Evolutionary conservation across 2,113 vertebrate genomes (phyloP).

Genomic region (Lophura nycthemera): DNA sequence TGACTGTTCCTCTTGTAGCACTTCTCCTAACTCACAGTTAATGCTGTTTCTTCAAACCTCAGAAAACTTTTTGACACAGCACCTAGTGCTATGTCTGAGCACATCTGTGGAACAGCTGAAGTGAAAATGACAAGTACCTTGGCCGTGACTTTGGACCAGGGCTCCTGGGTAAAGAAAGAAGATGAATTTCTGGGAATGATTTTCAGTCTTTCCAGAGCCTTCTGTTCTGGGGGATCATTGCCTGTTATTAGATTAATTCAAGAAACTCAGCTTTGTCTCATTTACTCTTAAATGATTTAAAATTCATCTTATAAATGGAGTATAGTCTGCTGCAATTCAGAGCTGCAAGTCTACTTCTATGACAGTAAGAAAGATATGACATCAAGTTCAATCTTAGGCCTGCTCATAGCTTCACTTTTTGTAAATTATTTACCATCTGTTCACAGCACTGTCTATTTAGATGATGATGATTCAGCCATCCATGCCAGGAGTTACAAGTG

Average conservation of each 20-base stretch:
- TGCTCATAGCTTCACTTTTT: slow-evolving; percentile 43
- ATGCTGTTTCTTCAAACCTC: not conserved
- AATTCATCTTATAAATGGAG: slow-evolving; percentile 58
- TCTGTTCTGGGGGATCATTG: slow-evolving; percentile 31
- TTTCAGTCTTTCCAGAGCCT: slow-evolving; percentile 23
- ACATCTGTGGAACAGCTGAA: slow-evolving; percentile 7
- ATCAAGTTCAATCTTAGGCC: slow-evolving; percentile 49
- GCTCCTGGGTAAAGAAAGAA: slow-evolving; percentile 3
- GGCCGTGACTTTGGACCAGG: not conserved
- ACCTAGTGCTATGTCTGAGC: not conserved
- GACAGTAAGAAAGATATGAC: slow-evolving; percentile 53
- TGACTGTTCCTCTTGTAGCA: not conserved
- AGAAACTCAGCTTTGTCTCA: slow-evolving; percentile 66
- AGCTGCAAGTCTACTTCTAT: slow-evolving; percentile 34
- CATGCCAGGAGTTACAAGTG: slow-evolving; percentile 53
- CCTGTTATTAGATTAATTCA: slow-evolving; percentile 54
- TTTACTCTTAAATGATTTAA: slow-evolving; percentile 60
- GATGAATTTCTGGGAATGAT: slow-evolving; percentile 44
- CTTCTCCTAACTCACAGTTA: not conserved
- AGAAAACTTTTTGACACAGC: not conserved
- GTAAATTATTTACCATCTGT: slow-evolving; percentile 71
- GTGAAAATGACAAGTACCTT: slow-evolving; percentile 42
- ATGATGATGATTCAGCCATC: slow-evolving; percentile 52
- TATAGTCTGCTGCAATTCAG: slow-evolving; percentile 46
- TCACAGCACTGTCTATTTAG: slow-evolving; percentile 64